phyloP scores from a whole-genome alignment of 2,888 invertebrate species.

The Macaria liturata region DNA sequence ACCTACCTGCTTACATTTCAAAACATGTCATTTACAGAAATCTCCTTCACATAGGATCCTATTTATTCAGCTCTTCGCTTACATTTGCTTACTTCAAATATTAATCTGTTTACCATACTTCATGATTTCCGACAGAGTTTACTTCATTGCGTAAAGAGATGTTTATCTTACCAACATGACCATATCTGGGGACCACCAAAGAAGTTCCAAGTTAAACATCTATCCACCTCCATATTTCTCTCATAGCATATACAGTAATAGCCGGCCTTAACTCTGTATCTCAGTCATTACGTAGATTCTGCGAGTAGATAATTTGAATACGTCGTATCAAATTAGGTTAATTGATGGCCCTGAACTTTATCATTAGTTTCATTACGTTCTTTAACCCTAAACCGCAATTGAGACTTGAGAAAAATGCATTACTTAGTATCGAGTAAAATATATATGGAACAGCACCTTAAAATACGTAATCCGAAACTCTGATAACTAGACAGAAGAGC shows the following conservation, averaged over 20 bases:
- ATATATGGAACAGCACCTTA: not conserved
- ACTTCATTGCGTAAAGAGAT: conserved; percentile 5
- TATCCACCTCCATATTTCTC: conserved; percentile 2
- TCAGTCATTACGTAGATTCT: conserved; percentile 6
- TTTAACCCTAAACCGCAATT: conserved; percentile 26
- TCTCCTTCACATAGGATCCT: too few relatives aligned
- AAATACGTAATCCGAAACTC: too few relatives aligned
- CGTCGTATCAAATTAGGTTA: conserved; percentile 37
- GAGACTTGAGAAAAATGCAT: conserved; percentile 10
- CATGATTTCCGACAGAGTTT: too few relatives aligned
- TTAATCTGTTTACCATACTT: too few relatives aligned
- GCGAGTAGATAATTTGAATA: conserved; percentile 20
- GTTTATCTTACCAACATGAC: conserved; percentile 12
- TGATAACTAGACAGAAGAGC: too few relatives aligned
- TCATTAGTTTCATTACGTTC: conserved; percentile 30
- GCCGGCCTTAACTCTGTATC: not conserved
- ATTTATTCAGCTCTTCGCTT: too few relatives aligned
- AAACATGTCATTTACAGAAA: too few relatives aligned
- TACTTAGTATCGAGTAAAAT: conserved; percentile 4
- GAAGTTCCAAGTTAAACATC: conserved; percentile 15
- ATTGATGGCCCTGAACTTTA: conserved; percentile 51
- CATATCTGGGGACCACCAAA: conserved; percentile 21
- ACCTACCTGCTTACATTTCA: too few relatives aligned
- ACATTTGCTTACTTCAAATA: too few relatives aligned
- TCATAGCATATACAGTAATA: conserved; percentile 7